These are phyloP conservation scores for Subacronicta megacephala DNA, from an alignment of 2,888 invertebrate genomes.

Conservation along the genomic window DNA sequence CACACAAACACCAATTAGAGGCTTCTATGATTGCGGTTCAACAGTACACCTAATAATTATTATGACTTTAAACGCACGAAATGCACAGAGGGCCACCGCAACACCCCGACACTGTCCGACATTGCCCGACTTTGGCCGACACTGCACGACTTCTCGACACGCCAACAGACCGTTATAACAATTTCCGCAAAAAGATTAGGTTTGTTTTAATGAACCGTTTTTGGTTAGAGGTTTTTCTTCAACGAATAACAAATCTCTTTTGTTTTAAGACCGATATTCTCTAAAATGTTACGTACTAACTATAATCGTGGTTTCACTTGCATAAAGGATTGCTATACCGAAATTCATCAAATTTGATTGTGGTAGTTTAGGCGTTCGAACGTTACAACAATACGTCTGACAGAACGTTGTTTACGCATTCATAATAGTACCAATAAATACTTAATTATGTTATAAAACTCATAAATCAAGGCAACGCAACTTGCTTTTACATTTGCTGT, in stretches of 20 bases:
- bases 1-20: no score
- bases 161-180: constrained; percentile 52
- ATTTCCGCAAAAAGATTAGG: constrained; percentile 61
- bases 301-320: no score
- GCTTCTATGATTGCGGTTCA: no score
- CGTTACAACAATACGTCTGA: no score
- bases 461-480: constrained; percentile 2
- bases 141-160: constrained; percentile 33
- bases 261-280: constrained; percentile 28
- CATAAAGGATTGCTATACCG: no score
- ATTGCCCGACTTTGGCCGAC: constrained; percentile 13
- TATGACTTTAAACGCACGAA: constrained; percentile 11
- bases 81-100: constrained; percentile 6
- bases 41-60: not conserved
- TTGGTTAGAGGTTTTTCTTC: constrained; percentile 48
- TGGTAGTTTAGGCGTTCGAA: no score
- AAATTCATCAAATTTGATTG: no score
- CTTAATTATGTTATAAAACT: no score
- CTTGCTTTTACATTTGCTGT: constrained; percentile 11
- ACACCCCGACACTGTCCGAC: constrained; percentile 9
- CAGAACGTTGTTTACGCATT: no score
- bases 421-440: no score
- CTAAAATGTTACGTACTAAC: no score
- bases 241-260: no score
- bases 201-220: constrained; percentile 54